A percentile compares a stretch with the other conserved stretches of the same genome.
phyloP scores from a whole-genome alignment of 2,888 invertebrate genomes.

The Heteromyza rotundicornis region DNA sequence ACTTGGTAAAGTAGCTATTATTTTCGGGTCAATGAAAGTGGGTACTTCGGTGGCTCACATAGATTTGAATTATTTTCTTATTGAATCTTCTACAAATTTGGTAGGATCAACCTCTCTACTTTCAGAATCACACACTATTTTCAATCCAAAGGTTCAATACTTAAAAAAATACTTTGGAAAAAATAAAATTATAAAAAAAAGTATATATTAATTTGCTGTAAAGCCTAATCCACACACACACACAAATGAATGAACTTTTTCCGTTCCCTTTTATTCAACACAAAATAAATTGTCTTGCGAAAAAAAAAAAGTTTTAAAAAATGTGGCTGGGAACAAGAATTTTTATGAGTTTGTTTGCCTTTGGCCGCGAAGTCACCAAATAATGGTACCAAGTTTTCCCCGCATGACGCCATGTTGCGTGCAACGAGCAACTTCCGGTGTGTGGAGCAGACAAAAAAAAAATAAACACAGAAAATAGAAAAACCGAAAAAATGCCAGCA shows the following conservation, averaged over 20 bases:
- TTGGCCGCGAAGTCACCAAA: conserved; percentile 7
- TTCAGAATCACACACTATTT: too few relatives aligned
- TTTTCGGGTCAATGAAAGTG: too few relatives aligned
- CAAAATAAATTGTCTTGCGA: background rate
- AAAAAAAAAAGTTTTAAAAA: background rate
- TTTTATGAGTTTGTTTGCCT: conserved; percentile 16
- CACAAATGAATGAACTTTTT: background rate
- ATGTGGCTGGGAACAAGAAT: background rate
- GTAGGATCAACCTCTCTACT: too few relatives aligned
- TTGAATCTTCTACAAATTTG: too few relatives aligned
- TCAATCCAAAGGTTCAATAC: too few relatives aligned
- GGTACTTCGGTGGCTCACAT: too few relatives aligned
- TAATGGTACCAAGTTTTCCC: background rate
- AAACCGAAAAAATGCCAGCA: background rate
- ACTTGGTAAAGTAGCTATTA: too few relatives aligned
- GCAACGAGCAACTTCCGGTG: background rate
- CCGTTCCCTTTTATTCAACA: background rate
- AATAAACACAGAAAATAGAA: background rate
- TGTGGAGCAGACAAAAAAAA: background rate
- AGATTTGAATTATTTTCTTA: too few relatives aligned
- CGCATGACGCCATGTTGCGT: background rate
- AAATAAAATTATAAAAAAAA: background rate
- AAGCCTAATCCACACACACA: too few relatives aligned
- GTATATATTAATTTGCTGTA: too few relatives aligned
- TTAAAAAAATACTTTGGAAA: too few relatives aligned